phyloP scores from a whole-genome alignment of 2,113 vertebrate genomes.

The Orientallactaga bullata region DNA sequence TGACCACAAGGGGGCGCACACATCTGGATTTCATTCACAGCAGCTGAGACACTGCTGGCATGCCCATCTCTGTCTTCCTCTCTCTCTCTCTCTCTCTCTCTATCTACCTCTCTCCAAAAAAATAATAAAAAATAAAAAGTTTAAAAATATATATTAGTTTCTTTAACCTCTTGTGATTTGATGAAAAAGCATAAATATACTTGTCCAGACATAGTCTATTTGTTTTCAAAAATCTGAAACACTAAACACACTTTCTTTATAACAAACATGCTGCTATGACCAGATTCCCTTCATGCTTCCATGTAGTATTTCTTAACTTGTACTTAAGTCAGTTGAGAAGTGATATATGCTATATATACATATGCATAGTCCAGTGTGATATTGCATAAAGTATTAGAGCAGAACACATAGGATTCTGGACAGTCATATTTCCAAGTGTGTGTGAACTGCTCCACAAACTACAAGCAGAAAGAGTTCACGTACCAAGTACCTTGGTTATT shows the following conservation, averaged over 20 bases:
- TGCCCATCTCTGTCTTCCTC: too few relatives aligned
- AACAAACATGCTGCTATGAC: neutral
- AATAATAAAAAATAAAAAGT: too few relatives aligned
- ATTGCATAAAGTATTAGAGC: neutral
- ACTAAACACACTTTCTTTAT: neutral
- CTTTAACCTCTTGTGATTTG: neutral
- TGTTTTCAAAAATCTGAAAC: neutral
- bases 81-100: too few relatives aligned
- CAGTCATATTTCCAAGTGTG: neutral
- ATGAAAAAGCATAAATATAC: constrained; percentile 8
- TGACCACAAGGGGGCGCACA: too few relatives aligned
- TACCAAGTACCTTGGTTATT: neutral
- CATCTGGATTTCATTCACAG: too few relatives aligned
- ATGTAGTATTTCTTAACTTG: neutral
- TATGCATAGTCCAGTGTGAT: neutral
- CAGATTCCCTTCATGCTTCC: neutral
- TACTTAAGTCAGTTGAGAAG: neutral
- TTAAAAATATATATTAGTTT: constrained; percentile 8
- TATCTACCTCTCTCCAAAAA: too few relatives aligned
- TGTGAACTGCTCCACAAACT: neutral
- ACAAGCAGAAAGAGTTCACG: neutral
- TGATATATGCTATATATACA: too few relatives aligned
- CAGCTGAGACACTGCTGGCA: too few relatives aligned
- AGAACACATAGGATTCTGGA: neutral
- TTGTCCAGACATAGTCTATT: neutral